Percentiles rank a stretch among this genome's conserved stretches.
phyloP scores from a whole-genome alignment of 2,888 invertebrate genomes.

The Eledona agricola region DNA sequence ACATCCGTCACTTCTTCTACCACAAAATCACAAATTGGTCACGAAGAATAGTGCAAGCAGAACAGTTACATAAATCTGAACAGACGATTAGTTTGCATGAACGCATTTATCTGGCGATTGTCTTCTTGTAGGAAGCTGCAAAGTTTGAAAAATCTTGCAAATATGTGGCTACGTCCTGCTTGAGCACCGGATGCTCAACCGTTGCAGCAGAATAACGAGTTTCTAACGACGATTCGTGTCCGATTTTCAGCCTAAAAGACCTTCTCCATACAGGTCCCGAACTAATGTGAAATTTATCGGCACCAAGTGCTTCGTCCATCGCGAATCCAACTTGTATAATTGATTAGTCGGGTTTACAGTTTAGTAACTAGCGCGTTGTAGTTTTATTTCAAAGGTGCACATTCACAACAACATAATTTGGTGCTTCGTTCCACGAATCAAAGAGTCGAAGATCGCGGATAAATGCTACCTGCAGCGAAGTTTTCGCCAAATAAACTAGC shows the following conservation, averaged over 20 bases:
- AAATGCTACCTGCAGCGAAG: too few species aligned
- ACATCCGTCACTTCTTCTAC: too few species aligned
- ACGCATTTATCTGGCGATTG: too few species aligned
- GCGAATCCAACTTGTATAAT: slow-evolving; percentile 25
- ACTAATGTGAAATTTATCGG: slow-evolving; percentile 32
- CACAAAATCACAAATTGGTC: too few species aligned
- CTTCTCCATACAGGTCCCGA: slow-evolving; percentile 19
- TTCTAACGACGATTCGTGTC: slow-evolving; percentile 44
- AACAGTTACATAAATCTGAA: too few species aligned
- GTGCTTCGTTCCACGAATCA: too few species aligned
- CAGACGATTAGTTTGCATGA: too few species aligned
- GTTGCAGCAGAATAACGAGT: slow-evolving; percentile 44
- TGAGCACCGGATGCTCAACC: slow-evolving; percentile 44
- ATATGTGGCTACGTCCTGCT: slow-evolving; percentile 36
- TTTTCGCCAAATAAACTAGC: slow-evolving; percentile 14
- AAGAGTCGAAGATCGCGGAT: too few species aligned
- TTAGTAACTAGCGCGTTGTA: slow-evolving; percentile 18
- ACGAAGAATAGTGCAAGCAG: too few species aligned
- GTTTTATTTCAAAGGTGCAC: slow-evolving; percentile 4
- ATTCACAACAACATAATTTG: too few species aligned
- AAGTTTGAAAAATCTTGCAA: slow-evolving; percentile 35
- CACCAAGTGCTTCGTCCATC: slow-evolving; percentile 14
- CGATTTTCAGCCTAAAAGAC: slow-evolving; percentile 40
- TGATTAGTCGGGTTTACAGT: slow-evolving; percentile 29
- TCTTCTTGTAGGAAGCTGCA: slow-evolving; percentile 31